These are phyloP conservation scores for Trypoxylon attenuatum DNA, from an alignment of 2,888 invertebrate species.

Conservation along the genomic window DNA sequence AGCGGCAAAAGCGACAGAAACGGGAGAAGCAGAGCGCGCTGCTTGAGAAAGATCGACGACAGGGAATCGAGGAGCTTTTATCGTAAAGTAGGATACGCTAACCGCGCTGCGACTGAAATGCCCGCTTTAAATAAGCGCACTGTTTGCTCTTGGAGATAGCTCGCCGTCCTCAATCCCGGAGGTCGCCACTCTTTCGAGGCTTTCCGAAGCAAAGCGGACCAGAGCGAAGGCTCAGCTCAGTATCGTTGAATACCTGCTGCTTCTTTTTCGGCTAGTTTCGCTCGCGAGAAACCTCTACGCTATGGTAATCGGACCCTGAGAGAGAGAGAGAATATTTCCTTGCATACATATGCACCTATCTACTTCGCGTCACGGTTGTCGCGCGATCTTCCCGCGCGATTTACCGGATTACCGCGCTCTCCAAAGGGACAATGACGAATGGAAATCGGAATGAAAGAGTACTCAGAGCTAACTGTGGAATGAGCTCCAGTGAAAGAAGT, in stretches of 20 bases:
- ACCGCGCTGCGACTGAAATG: conserved; percentile 54
- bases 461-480: too few relatives aligned
- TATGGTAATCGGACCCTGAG: too few relatives aligned
- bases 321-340: too few relatives aligned
- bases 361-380: not conserved
- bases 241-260: not conserved
- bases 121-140: conserved; percentile 64
- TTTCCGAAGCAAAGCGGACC: not conserved
- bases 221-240: not conserved
- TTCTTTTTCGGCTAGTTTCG: too few relatives aligned
- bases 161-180: conserved; percentile 38
- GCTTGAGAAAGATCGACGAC: not conserved
- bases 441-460: too few relatives aligned
- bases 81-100: conserved; percentile 61
- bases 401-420: too few relatives aligned
- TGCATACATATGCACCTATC: too few relatives aligned
- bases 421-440: too few relatives aligned
- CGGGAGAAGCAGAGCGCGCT: not conserved
- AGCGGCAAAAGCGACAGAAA: not conserved
- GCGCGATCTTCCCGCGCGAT: not conserved
- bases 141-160: conserved; percentile 62
- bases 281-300: too few relatives aligned
- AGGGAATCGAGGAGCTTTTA: conserved; percentile 54
- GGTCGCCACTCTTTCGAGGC: conserved; percentile 29
- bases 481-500: too few relatives aligned